These are phyloP conservation scores for Panopea generosa DNA, from an alignment of 2,888 invertebrate genomes.

Conservation along the genomic window DNA sequence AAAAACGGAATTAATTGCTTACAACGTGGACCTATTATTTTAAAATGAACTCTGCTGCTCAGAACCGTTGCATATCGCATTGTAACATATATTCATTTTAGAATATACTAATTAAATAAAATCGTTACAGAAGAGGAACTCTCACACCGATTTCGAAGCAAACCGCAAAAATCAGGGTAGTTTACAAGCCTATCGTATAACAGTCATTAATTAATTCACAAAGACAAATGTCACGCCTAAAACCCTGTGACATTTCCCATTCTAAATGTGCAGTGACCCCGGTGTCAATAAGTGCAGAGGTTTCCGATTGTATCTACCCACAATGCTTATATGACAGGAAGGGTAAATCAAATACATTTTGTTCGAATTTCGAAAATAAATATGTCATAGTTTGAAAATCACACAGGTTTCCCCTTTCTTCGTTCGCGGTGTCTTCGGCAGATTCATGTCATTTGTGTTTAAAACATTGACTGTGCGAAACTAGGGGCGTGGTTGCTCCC, in stretches of 20 bases:
- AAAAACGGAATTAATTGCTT: too few relatives aligned
- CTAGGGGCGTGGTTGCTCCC: conserved; percentile 42
- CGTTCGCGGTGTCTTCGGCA: conserved; percentile 18
- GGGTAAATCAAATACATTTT: conserved; percentile 31
- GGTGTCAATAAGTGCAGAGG: conserved; percentile 52
- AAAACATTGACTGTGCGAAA: conserved; percentile 1
- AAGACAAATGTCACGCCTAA: conserved; percentile 32
- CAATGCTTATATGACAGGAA: conserved; percentile 36
- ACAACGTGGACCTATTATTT: too few relatives aligned
- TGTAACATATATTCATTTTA: too few relatives aligned
- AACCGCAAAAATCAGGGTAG: too few relatives aligned
- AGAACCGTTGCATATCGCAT: too few relatives aligned
- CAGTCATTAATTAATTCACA: conserved; percentile 62
- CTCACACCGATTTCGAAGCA: too few relatives aligned
- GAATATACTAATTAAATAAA: too few relatives aligned
- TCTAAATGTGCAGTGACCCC: conserved; percentile 59
- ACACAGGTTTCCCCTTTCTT: conserved; percentile 22
- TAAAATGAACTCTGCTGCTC: too few relatives aligned
- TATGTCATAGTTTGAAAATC: conserved; percentile 29
- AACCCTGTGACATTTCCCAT: conserved; percentile 55
- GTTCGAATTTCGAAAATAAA: conserved; percentile 33
- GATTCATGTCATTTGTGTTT: conserved; percentile 11
- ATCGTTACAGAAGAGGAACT: too few relatives aligned
- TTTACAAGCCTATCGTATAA: conserved; percentile 44
- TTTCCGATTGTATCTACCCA: conserved; percentile 42